Evolutionary conservation across 1,140 invertebrate genomes (phyloP), one percentile per base, ranked within the genome.

Genomic region (Lepidurus apus): DNA sequence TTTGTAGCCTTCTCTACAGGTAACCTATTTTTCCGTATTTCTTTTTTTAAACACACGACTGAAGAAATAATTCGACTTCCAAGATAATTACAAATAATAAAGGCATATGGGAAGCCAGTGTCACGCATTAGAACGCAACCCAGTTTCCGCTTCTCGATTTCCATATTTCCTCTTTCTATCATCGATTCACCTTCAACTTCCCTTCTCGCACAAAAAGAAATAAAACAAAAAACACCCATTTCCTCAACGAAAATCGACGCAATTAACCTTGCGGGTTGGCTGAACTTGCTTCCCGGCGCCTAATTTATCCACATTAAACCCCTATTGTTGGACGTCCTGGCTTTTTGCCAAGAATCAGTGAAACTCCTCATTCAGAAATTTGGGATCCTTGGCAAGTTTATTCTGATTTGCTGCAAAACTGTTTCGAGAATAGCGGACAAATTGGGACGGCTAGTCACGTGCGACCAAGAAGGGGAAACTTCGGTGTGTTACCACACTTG

Each of bases 71-170:
- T 34, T 34, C 34, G 34, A 34, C 34, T 34, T 2, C 34, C 4
- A 34, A 34, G 34, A 34, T 34, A 34, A 34, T 34, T 34, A 34
- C 3, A 34, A 34, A 34, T 34, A 34, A 34, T 3, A 34, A 34
- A 34, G 3, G 34, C 34, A 34, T 3, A 34, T 34, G 34, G 34
- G 34, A 34, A 34, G 3, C 34, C 34, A 34, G 34, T 34, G 34
- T 45, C 3, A 73, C 7, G 42, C 42, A 78, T 79, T 43, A 21
- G 42, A 75, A n/a, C n/a, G 17, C 53, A 65, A 65, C 53, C 13
- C 21, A 5, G 21, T 17, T 21, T 65, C 53, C 53, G 53, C 17
- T 65, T 65, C 53, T 21, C 53, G 21, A 65, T 65, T 65, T 34
- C 13, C 53, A 21, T 21, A 65, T 5, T 65, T 65, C 53, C 53